phyloP scores from a whole-genome alignment of 2,113 vertebrate genomes.

The Corythaeola cristata region DNA sequence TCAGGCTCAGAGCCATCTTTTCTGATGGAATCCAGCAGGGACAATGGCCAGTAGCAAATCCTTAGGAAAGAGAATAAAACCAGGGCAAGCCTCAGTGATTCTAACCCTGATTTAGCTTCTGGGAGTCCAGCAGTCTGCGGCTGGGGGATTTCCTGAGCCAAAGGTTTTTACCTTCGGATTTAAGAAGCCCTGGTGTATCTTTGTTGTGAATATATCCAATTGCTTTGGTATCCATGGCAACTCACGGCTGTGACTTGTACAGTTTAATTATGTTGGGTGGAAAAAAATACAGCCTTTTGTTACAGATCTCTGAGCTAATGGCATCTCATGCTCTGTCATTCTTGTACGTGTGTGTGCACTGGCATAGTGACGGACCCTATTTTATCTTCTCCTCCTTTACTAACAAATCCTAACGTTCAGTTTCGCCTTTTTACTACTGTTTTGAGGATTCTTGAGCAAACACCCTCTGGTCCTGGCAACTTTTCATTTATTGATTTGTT shows the following conservation, averaged over 20 bases:
- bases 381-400: not conserved
- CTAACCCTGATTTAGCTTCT: not conserved
- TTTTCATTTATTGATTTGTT: not conserved
- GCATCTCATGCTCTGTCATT: not conserved
- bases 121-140: accelerated
- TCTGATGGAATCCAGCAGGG: not conserved
- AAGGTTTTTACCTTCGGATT: constrained; percentile 17
- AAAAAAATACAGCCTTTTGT: constrained; percentile 34
- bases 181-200: not conserved
- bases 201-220: not conserved
- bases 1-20: constrained; percentile 23
- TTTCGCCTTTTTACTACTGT: not conserved
- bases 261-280: not conserved
- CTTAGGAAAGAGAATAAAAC: constrained; percentile 17
- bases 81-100: constrained; percentile 54
- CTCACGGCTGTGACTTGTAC: not conserved
- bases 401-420: not conserved
- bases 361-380: not conserved
- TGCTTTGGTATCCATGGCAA: not conserved
- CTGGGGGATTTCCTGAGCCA: constrained; percentile 11
- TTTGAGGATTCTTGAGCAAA: not conserved
- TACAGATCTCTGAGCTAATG: not conserved
- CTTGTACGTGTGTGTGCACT: not conserved
- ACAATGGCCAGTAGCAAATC: constrained; percentile 50
- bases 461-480: not conserved